Base-by-base conservation (phyloP, 2,113 vertebrate species). In the Egretta garzetta region DNA sequence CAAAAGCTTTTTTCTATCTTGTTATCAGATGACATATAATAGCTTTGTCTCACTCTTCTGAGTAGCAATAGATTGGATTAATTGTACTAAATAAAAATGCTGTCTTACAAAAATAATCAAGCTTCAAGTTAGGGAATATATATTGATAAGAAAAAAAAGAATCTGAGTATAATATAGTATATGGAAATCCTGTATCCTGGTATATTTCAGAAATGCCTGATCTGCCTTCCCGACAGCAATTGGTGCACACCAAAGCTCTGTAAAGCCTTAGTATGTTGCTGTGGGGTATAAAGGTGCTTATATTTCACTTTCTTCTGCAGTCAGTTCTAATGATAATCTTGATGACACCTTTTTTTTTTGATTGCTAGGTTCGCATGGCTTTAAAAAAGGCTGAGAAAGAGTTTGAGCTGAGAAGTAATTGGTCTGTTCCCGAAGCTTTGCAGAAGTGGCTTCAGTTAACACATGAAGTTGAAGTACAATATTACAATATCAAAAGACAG, bases 401-500 rank as follows among this genome's bases (percentile, higher is more conserved):
- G 96, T 98, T 99, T 96, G 98, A 99, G 52, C 97, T 99, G 94
- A 98, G 99, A 97, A 99, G 99, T 39, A 99, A 98, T 89, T 99
- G 99, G 97, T 99, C 99, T 87, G 98, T 99, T 94, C 99, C 99
- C 14, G 99, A 99, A 95, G 99, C 99, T 16, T 98, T 99, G 67
- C 99, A 99, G 96, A 99, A 99, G 97, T 99, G 99, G 99, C 99
- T 99, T 39, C 99, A 99, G 97, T 98, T 99, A 95, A 99, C 99
- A 6, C 99, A 99, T 11, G 99, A 99, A 98, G 99, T 99, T 71
- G 99, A 99, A 98, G 99, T 99, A 14, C 99, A 99, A 5, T 99
- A 99, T 98, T 99, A 99, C 98, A 99, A 99, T 96, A 99, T 99
- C 96, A 99, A 99, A 98, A 99, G 99, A n/a, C 99, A 99, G 89